phyloP scores from a whole-genome alignment of 2,113 vertebrate species.

The human region GRCh38 chr7:52358501-52359000 shows the following conservation, averaged over 20 bases:
- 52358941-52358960: rapidly evolving
- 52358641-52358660: background rate
- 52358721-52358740: background rate
- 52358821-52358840: background rate
- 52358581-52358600: background rate
- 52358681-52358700: background rate
- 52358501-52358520: rapidly evolving
- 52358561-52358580: background rate
- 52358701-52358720: background rate
- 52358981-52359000: background rate
- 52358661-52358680: background rate
- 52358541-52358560: background rate
- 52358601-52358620: background rate
- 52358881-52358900: background rate
- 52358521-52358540: background rate
- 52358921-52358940: background rate
- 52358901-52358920: rapidly evolving
- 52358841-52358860: too few relatives aligned
- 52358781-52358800: rapidly evolving
- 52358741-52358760: too few relatives aligned
- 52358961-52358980: background rate
- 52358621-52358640: background rate
- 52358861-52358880: background rate
- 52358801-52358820: background rate
- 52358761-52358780: background rate